Evolutionary conservation across 2,888 invertebrate species (phyloP).

Genomic region (Noctua janthina): DNA sequence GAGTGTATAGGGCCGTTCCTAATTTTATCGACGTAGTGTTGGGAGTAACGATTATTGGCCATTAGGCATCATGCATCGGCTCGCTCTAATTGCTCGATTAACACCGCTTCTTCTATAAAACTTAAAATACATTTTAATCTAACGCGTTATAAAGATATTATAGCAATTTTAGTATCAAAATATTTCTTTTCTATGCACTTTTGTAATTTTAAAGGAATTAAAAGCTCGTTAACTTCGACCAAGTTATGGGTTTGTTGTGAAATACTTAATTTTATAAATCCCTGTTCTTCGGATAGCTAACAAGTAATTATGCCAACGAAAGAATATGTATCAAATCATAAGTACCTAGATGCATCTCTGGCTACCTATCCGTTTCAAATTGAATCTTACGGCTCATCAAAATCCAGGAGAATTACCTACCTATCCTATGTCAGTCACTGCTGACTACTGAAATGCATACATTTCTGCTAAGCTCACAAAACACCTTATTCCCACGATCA

Average conservation of each 20-base stretch:
- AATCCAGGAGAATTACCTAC: background rate
- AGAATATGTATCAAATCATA: background rate
- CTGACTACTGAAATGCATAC: background rate
- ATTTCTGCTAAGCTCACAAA: background rate
- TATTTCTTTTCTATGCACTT: background rate
- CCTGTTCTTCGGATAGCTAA: background rate
- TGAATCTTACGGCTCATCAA: background rate
- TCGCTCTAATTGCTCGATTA: conserved; percentile 80
- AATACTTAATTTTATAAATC: conserved; percentile 12
- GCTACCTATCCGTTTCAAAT: background rate
- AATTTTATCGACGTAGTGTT: conserved; percentile 81
- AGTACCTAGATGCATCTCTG: background rate
- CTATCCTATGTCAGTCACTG: background rate
- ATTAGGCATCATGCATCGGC: conserved; percentile 75
- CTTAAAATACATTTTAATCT: conserved; percentile 60
- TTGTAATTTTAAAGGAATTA: conserved; percentile 34
- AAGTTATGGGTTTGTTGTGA: conserved; percentile 15
- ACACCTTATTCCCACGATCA: conserved; percentile 1
- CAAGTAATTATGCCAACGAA: background rate
- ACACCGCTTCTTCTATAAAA: conserved; percentile 63
- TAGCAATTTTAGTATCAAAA: conserved; percentile 21
- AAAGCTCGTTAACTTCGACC: conserved; percentile 20
- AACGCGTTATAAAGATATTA: conserved; percentile 34
- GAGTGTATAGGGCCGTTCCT: conserved; percentile 70
- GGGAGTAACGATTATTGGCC: conserved; percentile 79